These are phyloP conservation scores for Tipula unca DNA, from an alignment of 2,888 invertebrate species.

Conservation along the genomic window DNA sequence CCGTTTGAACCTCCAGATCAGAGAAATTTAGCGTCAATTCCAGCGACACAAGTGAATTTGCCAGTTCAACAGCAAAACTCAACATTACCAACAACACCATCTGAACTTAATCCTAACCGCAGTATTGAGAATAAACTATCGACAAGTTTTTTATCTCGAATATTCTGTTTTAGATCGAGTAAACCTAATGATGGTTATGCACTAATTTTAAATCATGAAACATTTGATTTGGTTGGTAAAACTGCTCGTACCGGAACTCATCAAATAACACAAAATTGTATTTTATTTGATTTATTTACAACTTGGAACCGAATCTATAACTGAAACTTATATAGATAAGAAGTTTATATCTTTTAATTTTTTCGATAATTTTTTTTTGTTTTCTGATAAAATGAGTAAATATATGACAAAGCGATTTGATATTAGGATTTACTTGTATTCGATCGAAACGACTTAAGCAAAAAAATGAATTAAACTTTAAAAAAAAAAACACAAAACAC, in stretches of 20 bases:
- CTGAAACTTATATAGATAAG: too few species aligned
- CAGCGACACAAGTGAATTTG: neutral
- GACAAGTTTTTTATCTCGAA: neutral
- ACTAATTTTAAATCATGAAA: neutral
- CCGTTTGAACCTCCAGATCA: neutral
- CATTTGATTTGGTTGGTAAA: neutral
- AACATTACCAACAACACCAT: neutral
- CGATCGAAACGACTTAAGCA: too few species aligned
- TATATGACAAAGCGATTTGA: too few species aligned
- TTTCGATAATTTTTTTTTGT: too few species aligned
- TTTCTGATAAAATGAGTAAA: too few species aligned
- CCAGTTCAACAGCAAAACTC: neutral
- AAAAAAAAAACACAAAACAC: too few species aligned
- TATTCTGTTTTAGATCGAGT: neutral
- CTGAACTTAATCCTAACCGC: neutral
- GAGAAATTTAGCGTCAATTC: neutral
- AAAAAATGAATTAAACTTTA: too few species aligned
- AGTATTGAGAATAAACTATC: neutral
- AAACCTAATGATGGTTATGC: neutral
- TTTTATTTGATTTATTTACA: too few species aligned
- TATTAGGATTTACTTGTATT: too few species aligned
- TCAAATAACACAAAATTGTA: too few species aligned
- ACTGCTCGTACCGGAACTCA: conserved; percentile 30
- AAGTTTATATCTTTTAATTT: too few species aligned
- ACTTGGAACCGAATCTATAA: too few species aligned